Base-by-base conservation (phyloP, 2,113 vertebrate species). In the Oryzias melastigma region DNA sequence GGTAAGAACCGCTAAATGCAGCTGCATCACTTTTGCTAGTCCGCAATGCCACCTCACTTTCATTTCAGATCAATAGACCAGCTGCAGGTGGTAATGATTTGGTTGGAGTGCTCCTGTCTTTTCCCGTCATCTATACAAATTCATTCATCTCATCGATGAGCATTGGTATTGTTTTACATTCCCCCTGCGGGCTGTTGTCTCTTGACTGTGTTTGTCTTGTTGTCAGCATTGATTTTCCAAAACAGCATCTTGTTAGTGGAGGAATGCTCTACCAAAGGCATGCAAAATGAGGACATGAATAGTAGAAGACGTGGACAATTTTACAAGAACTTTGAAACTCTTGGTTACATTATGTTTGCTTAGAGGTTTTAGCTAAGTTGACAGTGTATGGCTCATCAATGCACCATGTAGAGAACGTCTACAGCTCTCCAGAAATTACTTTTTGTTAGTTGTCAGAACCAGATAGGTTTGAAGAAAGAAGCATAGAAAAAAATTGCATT, bases 111-210 rank as follows among this genome's bases (percentile, higher is more conserved):
- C 41, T 13, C 29, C 35, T 72, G 76, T 82, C 77, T 62, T 82
- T 82, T 73, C 71, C 51, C 61, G 75, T 68, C 78, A 60, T 76
- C 77, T 61, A 70, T 76, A 84, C 77, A 81, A 78, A 84, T 82
- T 64, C 64, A 58, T 81, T 86, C 68, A 71, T 27, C 45, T 66
- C 68, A 85, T 89, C 51, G 58, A 87, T 65, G 20, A 48, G 65
- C 47, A 13, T 57, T 59, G 77, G 55, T 69, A 57, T 51, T 82
- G 50, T 80, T 47, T 89, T 85, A 80, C 76, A 75, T 62, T 52
- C 70, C 62, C 81, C 75, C 65, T 54, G 75, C 77, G 80, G 72
- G 73, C 48, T 2, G n/a, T 56, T 71, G 65, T 52, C 70, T 79
- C 67, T 85, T 49, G 75, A 73, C 80, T 63, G 67, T 76, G 65